These are phyloP conservation scores for Ophthalmolycus amberensis DNA, from an alignment of 2,113 vertebrate species.

Conservation along the genomic window DNA sequence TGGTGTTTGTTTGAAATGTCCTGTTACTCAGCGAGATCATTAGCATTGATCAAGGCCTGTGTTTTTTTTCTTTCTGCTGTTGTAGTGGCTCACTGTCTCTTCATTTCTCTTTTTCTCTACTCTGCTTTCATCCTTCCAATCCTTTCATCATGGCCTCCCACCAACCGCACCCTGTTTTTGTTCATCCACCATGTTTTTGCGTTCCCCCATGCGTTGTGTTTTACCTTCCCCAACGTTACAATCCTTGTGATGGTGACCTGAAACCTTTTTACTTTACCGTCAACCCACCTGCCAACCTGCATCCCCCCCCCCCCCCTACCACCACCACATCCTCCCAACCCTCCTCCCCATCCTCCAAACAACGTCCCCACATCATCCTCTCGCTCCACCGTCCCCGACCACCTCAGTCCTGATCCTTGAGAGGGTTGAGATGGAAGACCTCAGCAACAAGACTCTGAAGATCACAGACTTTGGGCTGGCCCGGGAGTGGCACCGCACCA, in stretches of 20 bases:
- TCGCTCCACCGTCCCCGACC: slow-evolving; percentile 2
- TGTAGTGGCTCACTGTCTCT: slow-evolving; percentile 45
- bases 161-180: slow-evolving; percentile 50
- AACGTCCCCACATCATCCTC: slow-evolving; percentile 10
- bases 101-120: slow-evolving; percentile 50
- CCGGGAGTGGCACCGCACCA: slow-evolving; percentile 97
- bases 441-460: slow-evolving; percentile 97
- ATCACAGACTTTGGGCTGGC: slow-evolving; percentile 99
- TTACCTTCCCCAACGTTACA: slow-evolving; percentile 45
- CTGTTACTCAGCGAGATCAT: slow-evolving; percentile 10
- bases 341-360: slow-evolving; percentile 14
- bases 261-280: slow-evolving; percentile 40
- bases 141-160: slow-evolving; percentile 57
- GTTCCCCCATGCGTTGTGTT: slow-evolving; percentile 22
- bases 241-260: slow-evolving; percentile 10
- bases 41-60: slow-evolving; percentile 25
- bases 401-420: slow-evolving; percentile 92
- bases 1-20: slow-evolving; percentile 13
- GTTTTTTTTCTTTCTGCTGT: slow-evolving; percentile 4
- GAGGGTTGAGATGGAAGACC: slow-evolving; percentile 93
- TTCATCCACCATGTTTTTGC: slow-evolving; percentile 28
- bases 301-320: background rate
- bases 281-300: slow-evolving; percentile 30
- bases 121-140: slow-evolving; percentile 55
- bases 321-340: slow-evolving; percentile 18